Evolutionary conservation across 53 echinoderm and acorn worm species (phyloP).

Genomic region (Stichopus horrens): DNA sequence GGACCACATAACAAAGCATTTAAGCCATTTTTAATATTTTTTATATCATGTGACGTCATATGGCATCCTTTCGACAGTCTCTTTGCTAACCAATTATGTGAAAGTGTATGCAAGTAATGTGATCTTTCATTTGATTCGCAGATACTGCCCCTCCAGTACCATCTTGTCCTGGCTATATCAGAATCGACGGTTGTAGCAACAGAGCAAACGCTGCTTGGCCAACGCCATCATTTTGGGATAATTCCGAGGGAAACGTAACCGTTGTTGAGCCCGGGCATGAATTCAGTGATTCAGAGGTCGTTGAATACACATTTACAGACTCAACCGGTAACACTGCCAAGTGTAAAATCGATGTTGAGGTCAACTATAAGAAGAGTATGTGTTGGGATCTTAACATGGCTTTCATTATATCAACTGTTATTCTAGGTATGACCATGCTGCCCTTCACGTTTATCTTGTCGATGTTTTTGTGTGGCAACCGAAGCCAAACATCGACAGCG

Average conservation of each 20-base stretch:
- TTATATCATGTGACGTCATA: too few relatives aligned
- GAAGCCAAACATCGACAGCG: too few relatives aligned
- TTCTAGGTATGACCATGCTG: background rate
- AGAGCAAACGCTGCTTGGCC: background rate
- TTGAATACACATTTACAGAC: constrained; percentile 21
- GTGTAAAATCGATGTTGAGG: constrained; percentile 2
- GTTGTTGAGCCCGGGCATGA: background rate
- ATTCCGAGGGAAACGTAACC: background rate
- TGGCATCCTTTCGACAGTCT: too few relatives aligned
- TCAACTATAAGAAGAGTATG: background rate
- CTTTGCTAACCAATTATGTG: too few relatives aligned
- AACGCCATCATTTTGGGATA: constrained; percentile 6
- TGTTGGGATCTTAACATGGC: background rate
- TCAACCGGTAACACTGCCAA: background rate
- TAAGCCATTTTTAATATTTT: too few relatives aligned
- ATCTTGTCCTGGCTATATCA: background rate
- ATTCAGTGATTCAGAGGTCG: background rate
- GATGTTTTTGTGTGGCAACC: background rate
- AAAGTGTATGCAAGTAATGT: too few relatives aligned
- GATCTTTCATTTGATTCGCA: background rate
- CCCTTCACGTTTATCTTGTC: background rate
- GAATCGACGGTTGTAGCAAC: background rate
- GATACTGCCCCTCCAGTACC: constrained; percentile 12
- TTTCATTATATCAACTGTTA: background rate
- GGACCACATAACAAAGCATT: too few relatives aligned